These are phyloP conservation scores for Spodoptera exigua DNA, from an alignment of 2,888 invertebrate genomes.

Conservation along the genomic window DNA sequence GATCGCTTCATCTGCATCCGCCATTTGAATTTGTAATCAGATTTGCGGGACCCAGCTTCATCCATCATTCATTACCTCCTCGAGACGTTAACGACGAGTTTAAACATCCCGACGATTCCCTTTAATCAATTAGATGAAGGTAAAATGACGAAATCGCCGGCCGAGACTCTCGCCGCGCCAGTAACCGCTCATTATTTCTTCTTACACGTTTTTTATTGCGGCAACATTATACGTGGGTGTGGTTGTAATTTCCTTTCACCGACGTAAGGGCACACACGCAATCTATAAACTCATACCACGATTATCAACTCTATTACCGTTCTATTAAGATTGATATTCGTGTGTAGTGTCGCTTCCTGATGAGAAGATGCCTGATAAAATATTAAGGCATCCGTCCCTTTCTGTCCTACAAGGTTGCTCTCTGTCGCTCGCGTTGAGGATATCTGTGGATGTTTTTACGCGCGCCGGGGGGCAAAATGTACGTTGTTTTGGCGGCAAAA, in stretches of 20 bases:
- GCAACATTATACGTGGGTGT: constrained; percentile 90
- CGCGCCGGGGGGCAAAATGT: constrained; percentile 89
- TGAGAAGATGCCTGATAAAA: constrained; percentile 88
- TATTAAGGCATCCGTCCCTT: constrained; percentile 86
- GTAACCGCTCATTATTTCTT: constrained; percentile 89
- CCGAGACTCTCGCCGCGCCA: constrained; percentile 81
- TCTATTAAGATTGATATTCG: constrained; percentile 54
- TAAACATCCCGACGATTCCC: constrained; percentile 71
- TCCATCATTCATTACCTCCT: constrained; percentile 81
- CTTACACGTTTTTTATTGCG: constrained; percentile 89
- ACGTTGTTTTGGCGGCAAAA: constrained; percentile 90
- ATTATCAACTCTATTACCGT: constrained; percentile 61
- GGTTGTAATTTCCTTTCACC: constrained; percentile 90
- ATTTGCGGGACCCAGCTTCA: constrained; percentile 76
- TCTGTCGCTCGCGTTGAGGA: constrained; percentile 75
- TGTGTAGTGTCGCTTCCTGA: constrained; percentile 64
- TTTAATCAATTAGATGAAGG: constrained; percentile 85
- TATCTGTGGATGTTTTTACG: constrained; percentile 86
- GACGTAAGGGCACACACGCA: constrained; percentile 89
- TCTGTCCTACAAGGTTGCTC: constrained; percentile 75
- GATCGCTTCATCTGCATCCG: constrained; percentile 79
- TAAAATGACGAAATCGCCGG: constrained; percentile 81
- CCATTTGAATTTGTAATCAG: constrained; percentile 83
- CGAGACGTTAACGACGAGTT: constrained; percentile 57
- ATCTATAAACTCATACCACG: constrained; percentile 62